These are phyloP conservation scores for Dicaeum eximium DNA, from an alignment of 2,113 vertebrate genomes.

Conservation along the genomic window DNA sequence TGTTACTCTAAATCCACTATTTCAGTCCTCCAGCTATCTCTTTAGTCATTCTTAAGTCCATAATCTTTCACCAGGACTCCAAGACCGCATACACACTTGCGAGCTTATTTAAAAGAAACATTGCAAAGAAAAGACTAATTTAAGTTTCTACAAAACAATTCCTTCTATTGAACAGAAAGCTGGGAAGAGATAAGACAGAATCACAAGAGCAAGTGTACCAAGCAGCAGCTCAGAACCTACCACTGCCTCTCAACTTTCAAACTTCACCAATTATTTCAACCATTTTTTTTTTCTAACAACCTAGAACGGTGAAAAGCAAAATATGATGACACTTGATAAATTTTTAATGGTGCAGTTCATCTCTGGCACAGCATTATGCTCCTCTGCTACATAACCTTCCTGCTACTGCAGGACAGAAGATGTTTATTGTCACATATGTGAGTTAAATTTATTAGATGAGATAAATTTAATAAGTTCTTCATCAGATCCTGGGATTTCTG, in stretches of 20 bases:
- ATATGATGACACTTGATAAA: not conserved
- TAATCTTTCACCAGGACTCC: not conserved
- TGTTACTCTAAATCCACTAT: not conserved
- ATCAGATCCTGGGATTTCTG: slow-evolving; percentile 4
- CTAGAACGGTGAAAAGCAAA: not conserved
- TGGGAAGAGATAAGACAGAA: not conserved
- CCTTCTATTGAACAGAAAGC: not conserved
- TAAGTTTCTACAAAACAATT: not conserved
- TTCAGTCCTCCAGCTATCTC: not conserved
- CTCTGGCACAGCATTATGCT: not conserved
- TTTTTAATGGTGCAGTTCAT: not conserved
- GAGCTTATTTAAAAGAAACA: not conserved
- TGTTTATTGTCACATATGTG: not conserved
- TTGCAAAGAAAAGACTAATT: not conserved
- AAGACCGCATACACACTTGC: not conserved
- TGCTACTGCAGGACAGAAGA: not conserved
- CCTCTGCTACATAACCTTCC: not conserved
- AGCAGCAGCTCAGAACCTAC: not conserved
- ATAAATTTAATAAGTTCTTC: not conserved
- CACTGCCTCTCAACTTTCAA: not conserved
- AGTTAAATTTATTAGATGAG: not conserved
- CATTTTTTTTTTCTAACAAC: not conserved
- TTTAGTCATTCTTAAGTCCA: not conserved
- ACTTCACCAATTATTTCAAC: not conserved
- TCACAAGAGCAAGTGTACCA: not conserved